These are phyloP conservation scores for Canis aureus DNA, from an alignment of 2,113 vertebrate genomes.

Conservation along the genomic window DNA sequence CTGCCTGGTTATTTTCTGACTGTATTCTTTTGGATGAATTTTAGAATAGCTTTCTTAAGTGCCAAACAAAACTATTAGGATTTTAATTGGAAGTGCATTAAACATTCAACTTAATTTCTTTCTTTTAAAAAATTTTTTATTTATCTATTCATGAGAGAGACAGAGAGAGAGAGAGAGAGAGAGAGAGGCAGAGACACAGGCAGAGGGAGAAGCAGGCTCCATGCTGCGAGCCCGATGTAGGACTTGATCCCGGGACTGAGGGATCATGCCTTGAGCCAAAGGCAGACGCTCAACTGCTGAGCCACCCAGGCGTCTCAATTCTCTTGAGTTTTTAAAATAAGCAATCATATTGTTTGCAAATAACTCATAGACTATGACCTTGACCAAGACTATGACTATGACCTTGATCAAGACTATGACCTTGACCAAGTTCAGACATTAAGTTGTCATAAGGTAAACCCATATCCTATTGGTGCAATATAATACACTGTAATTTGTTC, in stretches of 20 bases:
- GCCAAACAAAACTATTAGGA: constrained; percentile 1
- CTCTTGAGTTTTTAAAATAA: constrained; percentile 42
- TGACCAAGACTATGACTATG: background rate
- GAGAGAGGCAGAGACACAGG: no score
- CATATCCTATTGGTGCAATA: background rate
- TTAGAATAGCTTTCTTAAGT: constrained; percentile 55
- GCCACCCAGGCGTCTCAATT: background rate
- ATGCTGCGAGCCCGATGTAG: no score
- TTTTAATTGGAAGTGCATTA: constrained; percentile 32
- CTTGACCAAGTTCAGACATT: constrained; percentile 19
- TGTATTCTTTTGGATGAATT: constrained; percentile 29
- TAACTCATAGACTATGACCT: background rate
- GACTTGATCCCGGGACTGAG: no score
- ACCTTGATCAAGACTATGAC: no score
- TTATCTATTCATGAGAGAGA: no score
- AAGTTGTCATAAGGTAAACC: constrained; percentile 35
- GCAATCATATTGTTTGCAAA: background rate
- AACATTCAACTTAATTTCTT: background rate
- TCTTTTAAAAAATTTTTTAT: no score
- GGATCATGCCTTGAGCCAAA: no score
- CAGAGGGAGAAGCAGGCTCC: no score
- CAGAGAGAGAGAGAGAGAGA: no score
- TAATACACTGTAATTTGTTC: constrained; percentile 42
- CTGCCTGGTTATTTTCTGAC: background rate
- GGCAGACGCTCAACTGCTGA: no score